phyloP scores from a whole-genome alignment of 2,113 vertebrate genomes.

The Apaloderma vittatum region DNA sequence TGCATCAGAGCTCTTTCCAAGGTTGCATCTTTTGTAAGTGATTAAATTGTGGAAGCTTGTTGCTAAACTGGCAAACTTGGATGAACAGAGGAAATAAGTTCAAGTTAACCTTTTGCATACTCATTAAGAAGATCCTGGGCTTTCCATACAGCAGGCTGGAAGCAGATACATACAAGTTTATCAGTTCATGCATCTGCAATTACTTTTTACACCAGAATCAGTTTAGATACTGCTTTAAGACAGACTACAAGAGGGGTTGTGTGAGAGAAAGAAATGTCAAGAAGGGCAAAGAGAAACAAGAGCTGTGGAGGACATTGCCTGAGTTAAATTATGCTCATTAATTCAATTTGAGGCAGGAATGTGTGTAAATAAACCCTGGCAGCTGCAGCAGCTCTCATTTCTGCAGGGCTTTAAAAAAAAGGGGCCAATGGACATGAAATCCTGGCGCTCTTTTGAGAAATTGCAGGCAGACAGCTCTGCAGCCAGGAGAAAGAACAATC shows the following conservation, averaged over 20 bases:
- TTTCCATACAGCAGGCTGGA: neutral
- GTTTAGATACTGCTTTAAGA: slow-evolving; percentile 14
- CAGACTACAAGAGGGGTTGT: neutral
- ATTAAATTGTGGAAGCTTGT: neutral
- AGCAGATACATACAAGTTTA: neutral
- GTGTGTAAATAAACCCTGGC: slow-evolving; percentile 87
- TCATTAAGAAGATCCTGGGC: neutral
- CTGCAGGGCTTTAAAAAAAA: slow-evolving; percentile 78
- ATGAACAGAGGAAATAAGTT: neutral
- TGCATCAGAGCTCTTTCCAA: neutral
- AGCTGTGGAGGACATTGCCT: slow-evolving; percentile 75
- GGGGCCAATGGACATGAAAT: slow-evolving; percentile 68
- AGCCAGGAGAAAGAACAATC: slow-evolving; percentile 64
- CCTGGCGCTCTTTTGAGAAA: slow-evolving; percentile 63
- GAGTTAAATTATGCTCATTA: slow-evolving; percentile 88
- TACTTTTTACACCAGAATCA: neutral
- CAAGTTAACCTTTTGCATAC: neutral
- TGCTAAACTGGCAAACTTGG: neutral
- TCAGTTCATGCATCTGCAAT: neutral
- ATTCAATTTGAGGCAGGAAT: slow-evolving; percentile 88
- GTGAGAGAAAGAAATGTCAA: slow-evolving; percentile 60
- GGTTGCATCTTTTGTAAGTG: neutral
- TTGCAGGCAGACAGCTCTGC: slow-evolving; percentile 45
- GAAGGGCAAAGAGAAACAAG: slow-evolving; percentile 72
- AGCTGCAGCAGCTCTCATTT: slow-evolving; percentile 81